Conservation (phyloP, 1,140 invertebrate genomes). For the Grapholita molesta region DNA sequence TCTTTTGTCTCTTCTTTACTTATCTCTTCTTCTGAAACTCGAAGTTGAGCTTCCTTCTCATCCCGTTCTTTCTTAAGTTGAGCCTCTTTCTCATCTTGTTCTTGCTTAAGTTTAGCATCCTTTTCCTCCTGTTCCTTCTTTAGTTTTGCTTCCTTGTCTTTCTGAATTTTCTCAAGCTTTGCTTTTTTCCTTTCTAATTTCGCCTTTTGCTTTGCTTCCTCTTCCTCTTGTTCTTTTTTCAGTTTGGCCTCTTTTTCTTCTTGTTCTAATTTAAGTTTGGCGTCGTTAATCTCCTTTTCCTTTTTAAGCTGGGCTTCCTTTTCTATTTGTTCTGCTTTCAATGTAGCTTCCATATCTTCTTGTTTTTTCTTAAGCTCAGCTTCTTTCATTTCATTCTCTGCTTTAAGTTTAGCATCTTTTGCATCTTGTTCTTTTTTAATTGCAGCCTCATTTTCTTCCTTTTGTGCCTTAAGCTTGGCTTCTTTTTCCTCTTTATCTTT, state of each 20-base stretch:
- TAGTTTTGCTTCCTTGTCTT: conserved; percentile 22
- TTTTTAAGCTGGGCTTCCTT: conserved; percentile 20
- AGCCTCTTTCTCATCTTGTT: conserved; percentile 32
- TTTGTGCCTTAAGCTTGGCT: conserved; percentile 31
- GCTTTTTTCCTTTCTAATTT: conserved; percentile 33
- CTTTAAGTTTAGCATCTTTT: conserved; percentile 29
- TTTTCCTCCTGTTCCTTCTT: conserved; percentile 29
- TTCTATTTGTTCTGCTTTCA: conserved; percentile 24
- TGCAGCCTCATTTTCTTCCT: conserved; percentile 30
- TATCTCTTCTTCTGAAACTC: conserved; percentile 22
- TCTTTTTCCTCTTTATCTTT: conserved; percentile 31
- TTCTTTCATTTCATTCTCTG: conserved; percentile 25
- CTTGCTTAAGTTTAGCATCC: conserved; percentile 31
- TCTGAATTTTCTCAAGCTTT: conserved; percentile 28
- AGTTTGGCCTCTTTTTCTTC: conserved; percentile 28
- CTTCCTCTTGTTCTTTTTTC: conserved; percentile 30
- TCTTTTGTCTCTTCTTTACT: no score
- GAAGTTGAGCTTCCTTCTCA: conserved; percentile 32
- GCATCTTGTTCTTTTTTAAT: conserved; percentile 33
- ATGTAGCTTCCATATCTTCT: conserved; percentile 27
- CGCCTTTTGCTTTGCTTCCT: conserved; percentile 21
- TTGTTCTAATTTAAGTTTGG: conserved; percentile 28
- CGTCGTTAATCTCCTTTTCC: conserved; percentile 22
- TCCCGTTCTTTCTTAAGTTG: conserved; percentile 31
- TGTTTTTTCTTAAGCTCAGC: conserved; percentile 24